These are phyloP conservation scores for Thysanoteuthis rhombus DNA, from an alignment of 2,888 invertebrate species.

Conservation along the genomic window DNA sequence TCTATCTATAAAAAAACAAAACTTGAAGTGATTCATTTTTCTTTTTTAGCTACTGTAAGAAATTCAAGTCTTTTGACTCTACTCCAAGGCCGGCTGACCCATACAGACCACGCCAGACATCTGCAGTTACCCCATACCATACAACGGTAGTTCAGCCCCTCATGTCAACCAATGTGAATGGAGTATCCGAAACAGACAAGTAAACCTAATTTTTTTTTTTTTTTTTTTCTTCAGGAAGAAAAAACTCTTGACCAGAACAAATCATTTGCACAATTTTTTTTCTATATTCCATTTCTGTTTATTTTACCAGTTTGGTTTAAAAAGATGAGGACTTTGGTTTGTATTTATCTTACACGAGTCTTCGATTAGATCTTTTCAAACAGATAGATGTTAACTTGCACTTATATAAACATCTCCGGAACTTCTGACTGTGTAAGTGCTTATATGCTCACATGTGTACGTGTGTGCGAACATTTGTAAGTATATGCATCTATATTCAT, in stretches of 20 bases:
- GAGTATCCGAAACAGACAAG: background rate
- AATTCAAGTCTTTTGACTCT: background rate
- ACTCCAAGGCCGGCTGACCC: background rate
- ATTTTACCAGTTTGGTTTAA: too few relatives aligned
- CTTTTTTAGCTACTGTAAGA: background rate
- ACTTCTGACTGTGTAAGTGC: too few relatives aligned
- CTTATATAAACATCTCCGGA: too few relatives aligned
- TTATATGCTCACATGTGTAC: too few relatives aligned
- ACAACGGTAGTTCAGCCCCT: background rate
- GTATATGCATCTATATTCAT: too few relatives aligned
- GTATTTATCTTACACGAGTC: too few relatives aligned
- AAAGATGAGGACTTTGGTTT: too few relatives aligned
- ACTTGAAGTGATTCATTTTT: background rate
- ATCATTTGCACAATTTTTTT: background rate
- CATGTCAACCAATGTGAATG: background rate
- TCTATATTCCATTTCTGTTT: too few relatives aligned
- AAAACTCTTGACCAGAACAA: background rate
- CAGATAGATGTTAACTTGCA: too few relatives aligned
- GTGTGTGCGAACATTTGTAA: too few relatives aligned
- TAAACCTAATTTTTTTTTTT: background rate
- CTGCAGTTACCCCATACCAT: constrained; percentile 15
- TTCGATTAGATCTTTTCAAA: too few relatives aligned
- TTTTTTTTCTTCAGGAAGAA: background rate
- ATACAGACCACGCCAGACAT: background rate
- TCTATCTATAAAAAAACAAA: background rate